Conservation (phyloP, 2,113 vertebrate species). For the Caranx ignobilis region DNA sequence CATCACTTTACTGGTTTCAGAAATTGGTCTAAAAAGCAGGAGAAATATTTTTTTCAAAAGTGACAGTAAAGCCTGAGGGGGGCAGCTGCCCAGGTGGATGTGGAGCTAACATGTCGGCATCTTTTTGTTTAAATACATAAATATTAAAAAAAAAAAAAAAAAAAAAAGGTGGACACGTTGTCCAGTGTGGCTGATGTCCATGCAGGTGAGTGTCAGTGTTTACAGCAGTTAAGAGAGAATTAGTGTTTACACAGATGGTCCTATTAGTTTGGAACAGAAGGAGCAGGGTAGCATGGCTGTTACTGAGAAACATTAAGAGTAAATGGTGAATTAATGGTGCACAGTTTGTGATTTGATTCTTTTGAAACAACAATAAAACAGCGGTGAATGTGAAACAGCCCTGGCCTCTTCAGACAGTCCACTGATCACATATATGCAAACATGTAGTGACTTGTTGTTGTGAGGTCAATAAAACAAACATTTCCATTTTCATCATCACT, state of each 20-base stretch:
- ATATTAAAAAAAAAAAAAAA: neutral
- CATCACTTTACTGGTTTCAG: neutral
- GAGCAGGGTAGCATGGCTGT: constrained; percentile 22
- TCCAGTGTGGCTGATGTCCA: constrained; percentile 10
- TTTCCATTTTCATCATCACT: neutral
- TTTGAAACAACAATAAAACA: constrained; percentile 24
- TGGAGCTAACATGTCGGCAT: constrained; percentile 15
- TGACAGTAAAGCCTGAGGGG: neutral
- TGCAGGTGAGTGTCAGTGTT: constrained; percentile 36
- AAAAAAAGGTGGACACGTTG: neutral
- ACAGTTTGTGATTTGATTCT: constrained; percentile 54
- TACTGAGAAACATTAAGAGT: constrained; percentile 42
- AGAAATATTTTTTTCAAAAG: neutral
- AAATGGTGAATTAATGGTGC: constrained; percentile 46
- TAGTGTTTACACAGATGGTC: constrained; percentile 57
- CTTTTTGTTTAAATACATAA: constrained; percentile 13
- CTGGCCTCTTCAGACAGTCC: neutral
- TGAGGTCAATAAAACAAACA: neutral
- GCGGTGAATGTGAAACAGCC: constrained; percentile 4
- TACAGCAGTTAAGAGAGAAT: constrained; percentile 38
- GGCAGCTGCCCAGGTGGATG: constrained; percentile 6
- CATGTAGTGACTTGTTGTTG: neutral
- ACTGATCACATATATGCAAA: neutral
- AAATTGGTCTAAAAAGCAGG: neutral
- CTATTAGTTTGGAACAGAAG: constrained; percentile 56